These are phyloP conservation scores for Phrynocephalus versicolor DNA, from an alignment of 2,113 vertebrate genomes.

Conservation along the genomic window DNA sequence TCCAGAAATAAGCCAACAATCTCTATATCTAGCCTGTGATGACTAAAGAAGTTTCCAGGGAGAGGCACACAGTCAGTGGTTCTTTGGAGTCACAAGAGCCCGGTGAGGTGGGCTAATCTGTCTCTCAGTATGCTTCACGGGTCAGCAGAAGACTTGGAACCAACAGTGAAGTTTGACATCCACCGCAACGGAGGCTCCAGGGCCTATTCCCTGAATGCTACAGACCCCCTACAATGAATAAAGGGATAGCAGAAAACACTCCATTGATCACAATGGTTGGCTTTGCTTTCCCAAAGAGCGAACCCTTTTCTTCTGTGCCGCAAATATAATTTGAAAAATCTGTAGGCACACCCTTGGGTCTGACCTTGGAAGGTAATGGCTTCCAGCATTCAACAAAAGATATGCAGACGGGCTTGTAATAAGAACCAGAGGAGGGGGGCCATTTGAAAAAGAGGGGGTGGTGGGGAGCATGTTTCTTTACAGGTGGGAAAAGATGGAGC, in stretches of 20 bases:
- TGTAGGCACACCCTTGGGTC: background rate
- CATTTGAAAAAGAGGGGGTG: background rate
- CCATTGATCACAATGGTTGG: background rate
- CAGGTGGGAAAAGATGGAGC: background rate
- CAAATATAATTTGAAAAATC: constrained; percentile 12
- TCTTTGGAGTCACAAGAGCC: no score
- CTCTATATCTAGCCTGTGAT: no score
- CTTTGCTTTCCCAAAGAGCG: background rate
- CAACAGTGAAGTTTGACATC: no score
- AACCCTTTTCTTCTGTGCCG: background rate
- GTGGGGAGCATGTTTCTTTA: background rate
- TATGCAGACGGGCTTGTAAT: constrained; percentile 17
- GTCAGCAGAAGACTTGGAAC: background rate
- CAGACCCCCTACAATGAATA: background rate
- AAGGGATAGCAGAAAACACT: background rate
- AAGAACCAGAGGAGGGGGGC: constrained; percentile 10
- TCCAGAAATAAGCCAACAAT: no score
- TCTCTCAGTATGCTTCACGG: background rate
- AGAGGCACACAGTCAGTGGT: background rate
- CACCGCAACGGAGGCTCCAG: no score
- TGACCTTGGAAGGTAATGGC: constrained; percentile 15
- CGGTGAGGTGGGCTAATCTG: background rate
- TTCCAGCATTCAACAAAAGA: background rate
- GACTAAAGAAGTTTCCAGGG: background rate
- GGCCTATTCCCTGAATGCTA: no score